A percentile compares a stretch with the other conserved stretches of the same genome.
Evolutionary conservation across 2,888 invertebrate genomes (phyloP).

Genomic region (Pristionchus fissidentatus): DNA sequence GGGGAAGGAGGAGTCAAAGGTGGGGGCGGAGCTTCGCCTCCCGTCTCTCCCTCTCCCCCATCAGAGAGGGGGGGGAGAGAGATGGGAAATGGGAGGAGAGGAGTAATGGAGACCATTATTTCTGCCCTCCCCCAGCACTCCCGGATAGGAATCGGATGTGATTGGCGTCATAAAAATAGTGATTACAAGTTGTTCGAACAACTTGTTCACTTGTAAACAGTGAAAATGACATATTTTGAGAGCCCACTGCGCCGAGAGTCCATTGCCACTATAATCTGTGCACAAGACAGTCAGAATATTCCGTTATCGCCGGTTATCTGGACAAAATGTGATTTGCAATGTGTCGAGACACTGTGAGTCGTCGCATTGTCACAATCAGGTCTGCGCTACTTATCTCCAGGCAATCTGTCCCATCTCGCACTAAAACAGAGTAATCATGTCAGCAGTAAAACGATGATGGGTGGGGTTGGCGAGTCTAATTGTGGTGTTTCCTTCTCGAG

Average conservation of each 20-base stretch:
- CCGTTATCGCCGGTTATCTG: no score
- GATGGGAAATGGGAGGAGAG: no score
- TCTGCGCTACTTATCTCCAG: neutral
- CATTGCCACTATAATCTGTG: neutral
- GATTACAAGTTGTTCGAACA: slow-evolving; percentile 4
- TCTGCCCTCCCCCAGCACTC: neutral
- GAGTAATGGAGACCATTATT: slow-evolving; percentile 3
- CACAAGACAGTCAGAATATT: neutral
- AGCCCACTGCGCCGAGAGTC: neutral
- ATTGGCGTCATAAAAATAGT: neutral
- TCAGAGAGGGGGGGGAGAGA: no score
- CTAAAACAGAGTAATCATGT: no score
- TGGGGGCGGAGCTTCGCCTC: slow-evolving; percentile 5
- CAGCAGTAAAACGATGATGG: slow-evolving; percentile 17
- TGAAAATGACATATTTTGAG: neutral
- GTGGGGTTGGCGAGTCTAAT: no score
- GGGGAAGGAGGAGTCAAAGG: neutral
- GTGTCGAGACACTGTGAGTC: neutral
- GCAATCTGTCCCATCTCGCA: no score
- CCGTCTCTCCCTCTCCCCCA: neutral
- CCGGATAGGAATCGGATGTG: no score
- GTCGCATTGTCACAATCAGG: no score
- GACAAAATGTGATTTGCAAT: neutral
- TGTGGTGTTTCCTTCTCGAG: no score
- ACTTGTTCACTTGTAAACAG: neutral